phyloP scores from a whole-genome alignment of 2,113 vertebrate species.

The Daubentonia madagascariensis region DNA sequence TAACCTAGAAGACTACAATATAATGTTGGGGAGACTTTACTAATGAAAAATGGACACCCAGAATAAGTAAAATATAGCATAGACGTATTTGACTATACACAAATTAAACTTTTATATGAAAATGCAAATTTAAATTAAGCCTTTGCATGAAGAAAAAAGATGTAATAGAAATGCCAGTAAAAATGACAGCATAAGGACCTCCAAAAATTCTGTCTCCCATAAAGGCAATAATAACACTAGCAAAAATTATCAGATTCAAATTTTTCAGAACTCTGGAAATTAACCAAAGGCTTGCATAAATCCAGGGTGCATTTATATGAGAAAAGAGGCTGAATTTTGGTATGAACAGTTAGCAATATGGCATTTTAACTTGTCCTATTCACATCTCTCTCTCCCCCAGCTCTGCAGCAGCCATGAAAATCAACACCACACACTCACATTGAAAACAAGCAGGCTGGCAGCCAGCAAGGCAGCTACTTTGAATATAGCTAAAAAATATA shows the following conservation, averaged over 20 bases:
- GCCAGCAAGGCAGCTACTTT: background rate
- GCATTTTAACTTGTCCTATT: background rate
- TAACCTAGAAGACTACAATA: background rate
- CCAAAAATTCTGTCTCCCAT: background rate
- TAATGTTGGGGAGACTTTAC: background rate
- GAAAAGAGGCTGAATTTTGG: background rate
- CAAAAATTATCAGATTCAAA: background rate
- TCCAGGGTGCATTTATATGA: background rate
- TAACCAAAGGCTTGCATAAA: background rate
- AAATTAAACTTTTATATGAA: conserved; percentile 1
- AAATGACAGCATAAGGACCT: background rate
- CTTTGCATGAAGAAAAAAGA: background rate
- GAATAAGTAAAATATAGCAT: background rate
- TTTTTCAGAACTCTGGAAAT: background rate
- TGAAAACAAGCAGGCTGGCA: background rate
- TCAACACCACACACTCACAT: background rate
- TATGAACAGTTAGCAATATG: background rate
- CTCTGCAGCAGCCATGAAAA: background rate
- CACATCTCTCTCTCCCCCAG: background rate
- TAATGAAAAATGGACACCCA: background rate
- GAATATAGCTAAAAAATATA: conserved; percentile 16
- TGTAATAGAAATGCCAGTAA: background rate
- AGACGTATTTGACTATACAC: background rate
- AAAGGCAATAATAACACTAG: background rate
- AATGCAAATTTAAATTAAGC: background rate